Evolutionary conservation across 2,797 vertebrate species (phyloP), one percentile per base, ranked within the genome.

Genomic region (Gymnocypris eckloni): DNA sequence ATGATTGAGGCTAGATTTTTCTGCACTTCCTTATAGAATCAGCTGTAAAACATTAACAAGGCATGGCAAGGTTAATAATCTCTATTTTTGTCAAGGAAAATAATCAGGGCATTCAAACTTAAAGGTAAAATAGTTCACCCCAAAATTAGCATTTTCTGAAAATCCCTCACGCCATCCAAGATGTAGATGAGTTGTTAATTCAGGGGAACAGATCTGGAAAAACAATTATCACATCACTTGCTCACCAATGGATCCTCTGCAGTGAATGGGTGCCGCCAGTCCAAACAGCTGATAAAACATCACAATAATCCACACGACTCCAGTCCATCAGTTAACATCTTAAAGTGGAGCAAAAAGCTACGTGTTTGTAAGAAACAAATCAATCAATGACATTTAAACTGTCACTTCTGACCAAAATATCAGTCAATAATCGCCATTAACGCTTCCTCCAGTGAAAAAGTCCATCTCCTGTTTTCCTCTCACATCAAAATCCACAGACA

Each of bases 1-100:
- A 43, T 28, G 18, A 41, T 64, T 10, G 13, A 66, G 33, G 72
- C 4, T 45, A 18, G 15, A 83, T 83, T 66, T 64, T 12, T 12
- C 12, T 1, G 33, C 12, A 70, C 73, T 73, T 64, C 70, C 70
- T 82, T 50, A 10, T 33, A 64, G 71, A 20, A 64, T 50, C 59
- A n/a, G 43, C 71, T 75, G 41, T 82, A 20, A 83, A 61, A 48
- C 25, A 83, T 37, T 37, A 64, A 73, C 11, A 82, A 73, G 25
- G 16, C 22, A 41, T 6, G 10, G 2, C 39, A 0, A 2, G 5
- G 25, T n/a, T 59, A 59, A 28, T 33, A 7, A 82, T 59, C 52
- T 33, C 28, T 5, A 45, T 45, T 75, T 64, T 45, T 64, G 41
- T 22, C 13, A 25, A 33, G 59, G 56, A 28, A 80, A 33, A 28